Percentiles rank a stretch among this genome's conserved stretches.
Conservation (phyloP, 92 coral and sea anemone genomes). For the Pocillopora grandis region DNA sequence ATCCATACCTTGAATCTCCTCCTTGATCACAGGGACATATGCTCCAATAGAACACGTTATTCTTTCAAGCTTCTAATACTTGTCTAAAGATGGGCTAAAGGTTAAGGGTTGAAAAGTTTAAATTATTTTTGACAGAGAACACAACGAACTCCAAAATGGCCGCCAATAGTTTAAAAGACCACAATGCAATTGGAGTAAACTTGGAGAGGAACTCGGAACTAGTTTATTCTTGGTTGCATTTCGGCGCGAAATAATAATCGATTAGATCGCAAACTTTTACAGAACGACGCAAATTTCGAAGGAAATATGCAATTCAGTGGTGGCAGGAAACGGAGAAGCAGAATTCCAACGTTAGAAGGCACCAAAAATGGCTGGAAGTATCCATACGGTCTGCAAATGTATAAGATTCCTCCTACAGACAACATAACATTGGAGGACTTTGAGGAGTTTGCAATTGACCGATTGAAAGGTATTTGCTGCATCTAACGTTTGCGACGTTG, state of each 20-base stretch:
- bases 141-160: slow-evolving; percentile 52
- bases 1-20: not conserved
- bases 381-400: slow-evolving; percentile 84
- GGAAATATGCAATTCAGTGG: slow-evolving; percentile 43
- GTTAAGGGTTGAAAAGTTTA: not conserved
- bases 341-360: slow-evolving; percentile 11
- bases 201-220: slow-evolving; percentile 16
- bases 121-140: not conserved
- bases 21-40: not conserved
- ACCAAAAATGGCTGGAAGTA: slow-evolving; percentile 37
- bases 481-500: not conserved
- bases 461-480: slow-evolving; percentile 78
- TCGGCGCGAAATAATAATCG: slow-evolving; percentile 34
- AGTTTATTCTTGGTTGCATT: not conserved
- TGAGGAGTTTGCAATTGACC: slow-evolving; percentile 88
- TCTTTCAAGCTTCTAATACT: not conserved
- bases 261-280: not conserved
- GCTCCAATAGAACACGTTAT: not conserved
- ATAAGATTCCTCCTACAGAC: slow-evolving; percentile 86
- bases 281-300: not conserved
- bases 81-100: not conserved
- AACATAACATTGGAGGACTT: slow-evolving; percentile 93
- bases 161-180: slow-evolving; percentile 31
- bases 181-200: slow-evolving; percentile 16
- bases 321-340: slow-evolving; percentile 26